Conservation (phyloP, 2,888 invertebrate genomes). For the Apotomis turbidana region DNA sequence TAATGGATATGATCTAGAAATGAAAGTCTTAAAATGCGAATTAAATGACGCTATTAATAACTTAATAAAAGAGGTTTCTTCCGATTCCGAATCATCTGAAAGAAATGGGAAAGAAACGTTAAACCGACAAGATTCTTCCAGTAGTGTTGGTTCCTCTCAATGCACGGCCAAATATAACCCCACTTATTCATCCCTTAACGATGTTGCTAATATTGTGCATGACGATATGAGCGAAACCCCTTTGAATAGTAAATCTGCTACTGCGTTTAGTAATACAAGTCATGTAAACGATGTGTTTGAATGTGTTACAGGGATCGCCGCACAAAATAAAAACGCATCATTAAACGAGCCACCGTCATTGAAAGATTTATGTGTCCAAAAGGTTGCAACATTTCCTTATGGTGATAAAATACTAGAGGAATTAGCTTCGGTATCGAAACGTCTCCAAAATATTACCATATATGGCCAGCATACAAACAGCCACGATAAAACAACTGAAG, state of each 20-base stretch:
- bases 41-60: conserved; percentile 77
- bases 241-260: conserved; percentile 48
- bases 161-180: conserved; percentile 89
- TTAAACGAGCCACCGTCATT: conserved; percentile 76
- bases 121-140: conserved; percentile 84
- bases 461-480: conserved; percentile 48
- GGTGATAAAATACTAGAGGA: conserved; percentile 88
- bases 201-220: conserved; percentile 83
- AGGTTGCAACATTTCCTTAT: conserved; percentile 86
- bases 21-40: conserved; percentile 77
- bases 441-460: conserved; percentile 71
- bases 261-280: conserved; percentile 53
- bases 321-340: conserved; percentile 48
- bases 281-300: conserved; percentile 77
- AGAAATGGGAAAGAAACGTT: conserved; percentile 62
- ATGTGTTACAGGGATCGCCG: conserved; percentile 66
- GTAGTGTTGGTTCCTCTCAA: conserved; percentile 86
- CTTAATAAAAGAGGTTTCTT: conserved; percentile 73
- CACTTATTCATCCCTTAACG: conserved; percentile 83
- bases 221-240: conserved; percentile 64
- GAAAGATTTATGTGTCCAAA: conserved; percentile 86
- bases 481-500: conserved; percentile 41
- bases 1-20: conserved; percentile 66
- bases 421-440: conserved; percentile 85
- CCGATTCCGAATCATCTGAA: conserved; percentile 64